Conservation (phyloP, 2,888 invertebrate genomes). For the Synergus japonicus region DNA sequence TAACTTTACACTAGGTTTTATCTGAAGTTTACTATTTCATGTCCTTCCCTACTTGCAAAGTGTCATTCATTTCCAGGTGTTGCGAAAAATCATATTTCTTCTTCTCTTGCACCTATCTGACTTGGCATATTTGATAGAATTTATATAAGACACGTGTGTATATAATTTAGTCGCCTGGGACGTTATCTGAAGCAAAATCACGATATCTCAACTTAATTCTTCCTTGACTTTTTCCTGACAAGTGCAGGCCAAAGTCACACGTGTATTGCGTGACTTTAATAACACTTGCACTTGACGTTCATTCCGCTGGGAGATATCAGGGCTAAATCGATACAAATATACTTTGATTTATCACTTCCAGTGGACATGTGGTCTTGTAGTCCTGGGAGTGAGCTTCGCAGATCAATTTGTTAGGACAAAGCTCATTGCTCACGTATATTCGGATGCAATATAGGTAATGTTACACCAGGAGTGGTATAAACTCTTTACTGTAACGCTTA, state of each 20-base stretch:
- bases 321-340: not conserved
- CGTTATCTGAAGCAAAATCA: not conserved
- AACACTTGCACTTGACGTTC: not conserved
- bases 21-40: not conserved
- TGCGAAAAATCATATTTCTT: not conserved
- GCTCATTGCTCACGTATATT: conserved; percentile 1
- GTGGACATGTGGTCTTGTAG: not conserved
- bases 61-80: not conserved
- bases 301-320: not conserved
- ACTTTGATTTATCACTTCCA: not conserved
- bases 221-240: not conserved
- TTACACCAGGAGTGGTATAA: conserved; percentile 17
- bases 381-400: not conserved
- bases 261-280: conserved; percentile 9
- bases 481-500: conserved; percentile 3
- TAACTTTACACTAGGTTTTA: not conserved
- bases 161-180: conserved; percentile 2
- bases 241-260: conserved; percentile 24
- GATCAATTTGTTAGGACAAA: not conserved
- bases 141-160: not conserved
- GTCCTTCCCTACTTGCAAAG: too few species aligned
- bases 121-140: too few species aligned
- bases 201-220: not conserved
- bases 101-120: too few species aligned
- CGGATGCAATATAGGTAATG: not conserved